Evolutionary conservation across 1,140 invertebrate genomes (phyloP).

Genomic region (Cephus cinctus): DNA sequence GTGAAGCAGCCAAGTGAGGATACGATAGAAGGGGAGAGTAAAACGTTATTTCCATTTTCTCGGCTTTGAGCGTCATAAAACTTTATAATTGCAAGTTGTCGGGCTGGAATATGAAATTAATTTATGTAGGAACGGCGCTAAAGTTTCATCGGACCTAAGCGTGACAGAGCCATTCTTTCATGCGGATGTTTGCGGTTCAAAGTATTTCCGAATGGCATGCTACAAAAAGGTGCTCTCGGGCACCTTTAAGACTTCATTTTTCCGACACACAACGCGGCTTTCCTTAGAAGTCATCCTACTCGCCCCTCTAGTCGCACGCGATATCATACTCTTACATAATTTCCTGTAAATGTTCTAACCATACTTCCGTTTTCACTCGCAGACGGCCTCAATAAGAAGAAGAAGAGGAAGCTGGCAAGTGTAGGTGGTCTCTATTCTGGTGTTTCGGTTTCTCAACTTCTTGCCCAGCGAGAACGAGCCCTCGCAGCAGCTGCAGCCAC

Average conservation of each 20-base stretch:
- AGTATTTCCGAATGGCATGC: too few species aligned
- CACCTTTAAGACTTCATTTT: too few species aligned
- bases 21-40: background rate
- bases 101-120: background rate
- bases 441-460: conserved; percentile 65
- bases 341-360: conserved; percentile 6
- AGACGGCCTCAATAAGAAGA: conserved; percentile 63
- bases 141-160: too few species aligned
- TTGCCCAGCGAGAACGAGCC: conserved; percentile 63
- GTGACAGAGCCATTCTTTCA: too few species aligned
- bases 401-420: conserved; percentile 63
- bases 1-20: background rate
- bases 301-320: too few species aligned
- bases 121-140: background rate
- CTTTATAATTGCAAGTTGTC: conserved; percentile 5
- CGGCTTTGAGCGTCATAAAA: background rate
- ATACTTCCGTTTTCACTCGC: conserved; percentile 33
- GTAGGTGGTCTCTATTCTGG: conserved; percentile 59
- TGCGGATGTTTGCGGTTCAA: too few species aligned
- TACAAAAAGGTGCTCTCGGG: too few species aligned
- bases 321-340: too few species aligned
- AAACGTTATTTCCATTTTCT: background rate
- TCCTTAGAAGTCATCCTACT: too few species aligned
- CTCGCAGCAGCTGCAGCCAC: conserved; percentile 37
- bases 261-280: too few species aligned